Evolutionary conservation across 2,888 invertebrate species (phyloP).

Genomic region (Phortica okadai): DNA sequence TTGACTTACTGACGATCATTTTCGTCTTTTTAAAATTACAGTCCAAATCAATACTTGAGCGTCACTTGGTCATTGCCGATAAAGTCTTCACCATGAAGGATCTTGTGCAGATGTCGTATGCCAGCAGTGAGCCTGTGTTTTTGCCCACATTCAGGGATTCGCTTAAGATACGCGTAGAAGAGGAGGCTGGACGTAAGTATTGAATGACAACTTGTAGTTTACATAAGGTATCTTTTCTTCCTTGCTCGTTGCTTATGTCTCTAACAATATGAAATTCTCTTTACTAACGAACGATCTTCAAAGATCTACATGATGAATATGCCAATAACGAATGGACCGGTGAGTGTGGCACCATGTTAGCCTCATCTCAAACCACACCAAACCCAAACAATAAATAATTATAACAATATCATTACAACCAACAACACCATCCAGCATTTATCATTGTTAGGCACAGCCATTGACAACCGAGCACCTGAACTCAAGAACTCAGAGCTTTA

Average conservation of each 20-base stretch:
- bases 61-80: conserved; percentile 90
- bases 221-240: conserved; percentile 45
- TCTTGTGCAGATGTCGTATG: conserved; percentile 77
- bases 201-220: conserved; percentile 27
- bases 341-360: conserved; percentile 64
- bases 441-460: neutral
- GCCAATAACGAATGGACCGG: conserved; percentile 76
- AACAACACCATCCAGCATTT: conserved; percentile 14
- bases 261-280: conserved; percentile 36
- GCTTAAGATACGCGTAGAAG: conserved; percentile 85
- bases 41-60: conserved; percentile 89
- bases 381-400: neutral
- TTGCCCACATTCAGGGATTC: conserved; percentile 85
- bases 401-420: conserved; percentile 1
- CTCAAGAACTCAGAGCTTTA: conserved; percentile 11
- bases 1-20: neutral
- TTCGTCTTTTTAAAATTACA: conserved; percentile 75
- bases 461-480: conserved; percentile 43
- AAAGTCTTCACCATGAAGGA: conserved; percentile 88
- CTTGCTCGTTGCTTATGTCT: conserved; percentile 46
- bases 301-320: conserved; percentile 75
- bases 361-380: conserved; percentile 54
- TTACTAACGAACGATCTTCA: conserved; percentile 29
- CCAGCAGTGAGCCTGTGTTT: conserved; percentile 79
- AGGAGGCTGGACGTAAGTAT: conserved; percentile 85